phyloP scores from a whole-genome alignment of 1,140 invertebrate species.

The Apocrypta bakeri region DNA sequence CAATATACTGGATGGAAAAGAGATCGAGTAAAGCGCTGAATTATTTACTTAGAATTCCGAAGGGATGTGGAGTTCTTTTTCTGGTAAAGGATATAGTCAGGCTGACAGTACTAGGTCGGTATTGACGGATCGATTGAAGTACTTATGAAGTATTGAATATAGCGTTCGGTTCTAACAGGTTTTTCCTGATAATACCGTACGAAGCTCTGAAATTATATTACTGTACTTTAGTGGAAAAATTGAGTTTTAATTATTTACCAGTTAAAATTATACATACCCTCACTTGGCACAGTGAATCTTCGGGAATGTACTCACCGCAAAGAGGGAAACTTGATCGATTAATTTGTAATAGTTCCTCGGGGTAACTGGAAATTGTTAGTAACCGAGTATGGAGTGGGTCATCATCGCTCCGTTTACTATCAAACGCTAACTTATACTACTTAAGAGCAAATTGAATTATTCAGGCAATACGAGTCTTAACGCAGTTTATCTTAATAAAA shows the following conservation, averaged over 20 bases:
- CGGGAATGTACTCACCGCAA: neutral
- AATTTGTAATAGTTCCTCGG: neutral
- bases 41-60: slow-evolving; percentile 1
- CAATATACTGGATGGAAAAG: neutral
- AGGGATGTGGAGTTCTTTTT: neutral
- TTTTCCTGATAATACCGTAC: neutral
- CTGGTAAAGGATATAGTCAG: neutral
- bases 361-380: neutral
- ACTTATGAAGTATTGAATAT: neutral
- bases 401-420: neutral
- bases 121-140: neutral
- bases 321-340: neutral
- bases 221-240: neutral
- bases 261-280: no score
- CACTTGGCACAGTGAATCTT: neutral
- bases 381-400: neutral
- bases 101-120: neutral
- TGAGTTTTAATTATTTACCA: neutral
- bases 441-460: neutral
- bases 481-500: neutral
- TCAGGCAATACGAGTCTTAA: neutral
- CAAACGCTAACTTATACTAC: neutral
- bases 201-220: no score
- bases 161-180: neutral
- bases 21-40: neutral